These are phyloP conservation scores for Taenaris catops DNA, from an alignment of 2,888 invertebrate genomes.

Conservation along the genomic window DNA sequence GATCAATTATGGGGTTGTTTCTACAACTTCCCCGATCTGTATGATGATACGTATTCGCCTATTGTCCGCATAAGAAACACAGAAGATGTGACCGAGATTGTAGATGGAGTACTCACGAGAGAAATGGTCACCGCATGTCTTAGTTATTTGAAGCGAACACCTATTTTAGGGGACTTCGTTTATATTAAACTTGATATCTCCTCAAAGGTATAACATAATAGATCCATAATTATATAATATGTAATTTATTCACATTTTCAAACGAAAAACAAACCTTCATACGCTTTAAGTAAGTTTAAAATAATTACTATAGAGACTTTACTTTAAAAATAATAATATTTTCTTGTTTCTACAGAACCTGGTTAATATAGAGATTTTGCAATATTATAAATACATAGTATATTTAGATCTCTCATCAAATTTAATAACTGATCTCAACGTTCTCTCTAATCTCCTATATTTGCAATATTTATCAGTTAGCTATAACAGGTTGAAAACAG, in stretches of 20 bases:
- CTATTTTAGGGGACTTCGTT: constrained; percentile 72
- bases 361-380: constrained; percentile 68
- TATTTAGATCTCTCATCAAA: constrained; percentile 81
- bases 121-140: constrained; percentile 73
- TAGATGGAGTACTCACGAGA: constrained; percentile 67
- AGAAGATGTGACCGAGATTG: constrained; percentile 49
- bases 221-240: too few relatives aligned
- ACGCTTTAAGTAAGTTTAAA: too few relatives aligned
- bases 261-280: too few relatives aligned
- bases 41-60: constrained; percentile 53
- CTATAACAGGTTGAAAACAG: constrained; percentile 68
- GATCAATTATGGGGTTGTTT: constrained; percentile 63
- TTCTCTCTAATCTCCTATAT: constrained; percentile 74
- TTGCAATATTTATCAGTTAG: constrained; percentile 79
- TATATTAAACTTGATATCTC: constrained; percentile 76
- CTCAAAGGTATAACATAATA: constrained; percentile 38
- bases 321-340: too few relatives aligned
- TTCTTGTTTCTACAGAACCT: constrained; percentile 42
- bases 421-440: constrained; percentile 64
- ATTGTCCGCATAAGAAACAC: constrained; percentile 39
- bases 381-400: constrained; percentile 78
- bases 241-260: too few relatives aligned
- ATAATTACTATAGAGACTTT: too few relatives aligned
- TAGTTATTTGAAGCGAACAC: constrained; percentile 72
- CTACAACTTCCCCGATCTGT: constrained; percentile 62